A percentile compares a stretch with the other conserved stretches of the same genome.
Evolutionary conservation across 2,113 vertebrate genomes (phyloP).

Genomic region (Chaenogobius annularis): DNA sequence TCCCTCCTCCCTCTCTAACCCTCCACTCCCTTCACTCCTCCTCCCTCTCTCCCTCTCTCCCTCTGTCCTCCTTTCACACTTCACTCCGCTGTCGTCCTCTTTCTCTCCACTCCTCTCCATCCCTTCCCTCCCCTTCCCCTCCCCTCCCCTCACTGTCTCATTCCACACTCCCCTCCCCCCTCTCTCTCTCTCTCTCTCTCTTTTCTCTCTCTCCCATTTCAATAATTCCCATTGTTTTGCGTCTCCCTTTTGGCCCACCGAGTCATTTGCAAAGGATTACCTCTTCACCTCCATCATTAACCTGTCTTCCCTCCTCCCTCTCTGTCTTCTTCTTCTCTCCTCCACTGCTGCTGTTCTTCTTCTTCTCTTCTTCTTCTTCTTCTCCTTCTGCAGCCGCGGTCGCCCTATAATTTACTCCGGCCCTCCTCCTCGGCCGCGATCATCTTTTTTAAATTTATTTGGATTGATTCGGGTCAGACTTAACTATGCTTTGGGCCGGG

Average conservation of each 20-base stretch:
- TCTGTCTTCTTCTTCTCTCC: no score
- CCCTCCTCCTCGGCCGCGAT: slow-evolving; percentile 78
- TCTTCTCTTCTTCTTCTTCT: slow-evolving; percentile 43
- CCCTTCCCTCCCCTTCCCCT: background rate
- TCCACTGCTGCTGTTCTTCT: background rate
- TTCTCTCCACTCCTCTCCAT: background rate
- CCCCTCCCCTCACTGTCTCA: background rate
- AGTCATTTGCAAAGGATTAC: background rate
- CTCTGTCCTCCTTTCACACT: no score
- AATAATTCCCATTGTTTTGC: background rate
- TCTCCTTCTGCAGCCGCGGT: slow-evolving; percentile 43
- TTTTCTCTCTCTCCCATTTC: background rate
- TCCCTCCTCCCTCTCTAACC: no score
- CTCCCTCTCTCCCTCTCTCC: background rate
- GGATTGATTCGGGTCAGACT: slow-evolving; percentile 95
- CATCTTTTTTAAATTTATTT: slow-evolving; percentile 92
- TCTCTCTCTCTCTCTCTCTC: background rate
- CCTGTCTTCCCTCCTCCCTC: no score
- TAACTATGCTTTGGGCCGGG: slow-evolving; percentile 89
- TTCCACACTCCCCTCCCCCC: background rate
- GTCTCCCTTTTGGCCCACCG: background rate
- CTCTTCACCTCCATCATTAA: background rate
- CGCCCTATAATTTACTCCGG: slow-evolving; percentile 43
- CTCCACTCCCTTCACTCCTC: background rate
- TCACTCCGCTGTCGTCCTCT: no score